A percentile compares a stretch with the other conserved stretches of the same genome.
Conservation (phyloP, 1,140 invertebrate species). For the Cydia fagiglandana region DNA sequence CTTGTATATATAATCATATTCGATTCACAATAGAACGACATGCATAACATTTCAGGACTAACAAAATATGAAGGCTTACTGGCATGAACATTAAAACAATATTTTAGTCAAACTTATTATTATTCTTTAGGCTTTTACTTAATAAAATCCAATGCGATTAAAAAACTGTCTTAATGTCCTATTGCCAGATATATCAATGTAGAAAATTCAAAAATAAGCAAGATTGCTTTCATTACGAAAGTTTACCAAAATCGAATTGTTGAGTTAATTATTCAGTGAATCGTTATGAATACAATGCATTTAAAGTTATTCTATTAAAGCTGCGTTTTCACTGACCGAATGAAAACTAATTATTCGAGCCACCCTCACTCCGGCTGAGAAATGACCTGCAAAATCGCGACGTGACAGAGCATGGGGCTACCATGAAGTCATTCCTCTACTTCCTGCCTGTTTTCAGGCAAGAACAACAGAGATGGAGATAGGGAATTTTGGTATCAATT, state of each 20-base stretch:
- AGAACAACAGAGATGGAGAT: background rate
- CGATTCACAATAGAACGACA: background rate
- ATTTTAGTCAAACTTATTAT: constrained; percentile 23
- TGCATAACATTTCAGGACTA: background rate
- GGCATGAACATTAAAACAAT: background rate
- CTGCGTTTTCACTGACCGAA: constrained; percentile 28
- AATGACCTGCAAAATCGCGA: background rate
- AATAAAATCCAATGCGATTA: background rate
- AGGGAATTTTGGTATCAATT: background rate
- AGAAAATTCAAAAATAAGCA: background rate
- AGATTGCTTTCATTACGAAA: background rate
- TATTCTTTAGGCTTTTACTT: constrained; percentile 27
- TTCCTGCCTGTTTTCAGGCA: background rate
- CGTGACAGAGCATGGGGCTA: background rate
- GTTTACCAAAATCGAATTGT: constrained; percentile 2
- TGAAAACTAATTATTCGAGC: constrained; percentile 17
- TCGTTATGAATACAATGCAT: constrained; percentile 1
- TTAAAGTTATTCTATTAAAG: background rate
- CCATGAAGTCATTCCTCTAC: background rate
- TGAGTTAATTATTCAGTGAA: constrained; percentile 13
- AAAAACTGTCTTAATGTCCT: background rate
- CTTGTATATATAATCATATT: background rate
- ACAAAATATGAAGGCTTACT: background rate
- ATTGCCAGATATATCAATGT: background rate
- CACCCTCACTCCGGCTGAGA: background rate